Percentiles rank a stretch among this genome's conserved stretches.
phyloP scores from a whole-genome alignment of 2,888 invertebrate genomes.

The Cataglyphis rosenhaueri region DNA sequence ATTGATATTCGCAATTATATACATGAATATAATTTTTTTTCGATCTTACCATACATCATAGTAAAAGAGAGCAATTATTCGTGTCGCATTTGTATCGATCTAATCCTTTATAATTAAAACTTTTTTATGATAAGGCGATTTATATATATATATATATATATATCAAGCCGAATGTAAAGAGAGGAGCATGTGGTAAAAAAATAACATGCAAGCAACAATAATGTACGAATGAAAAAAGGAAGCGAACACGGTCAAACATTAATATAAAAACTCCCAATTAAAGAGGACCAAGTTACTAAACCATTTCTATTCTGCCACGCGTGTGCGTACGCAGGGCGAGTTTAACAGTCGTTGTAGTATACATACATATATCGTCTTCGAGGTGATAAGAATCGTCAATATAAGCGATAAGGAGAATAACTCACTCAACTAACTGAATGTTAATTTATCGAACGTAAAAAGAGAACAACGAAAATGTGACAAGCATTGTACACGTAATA shows the following conservation, averaged over 20 bases:
- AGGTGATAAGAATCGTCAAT: slow-evolving; percentile 68
- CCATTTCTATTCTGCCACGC: slow-evolving; percentile 61
- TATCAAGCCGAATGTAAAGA: background rate
- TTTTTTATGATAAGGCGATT: slow-evolving; percentile 13
- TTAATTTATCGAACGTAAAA: slow-evolving; percentile 68
- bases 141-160: background rate
- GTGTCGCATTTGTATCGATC: slow-evolving; percentile 10
- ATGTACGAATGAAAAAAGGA: background rate
- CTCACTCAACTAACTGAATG: slow-evolving; percentile 54
- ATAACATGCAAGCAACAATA: slow-evolving; percentile 35
- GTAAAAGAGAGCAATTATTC: background rate
- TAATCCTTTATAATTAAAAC: slow-evolving; percentile 12
- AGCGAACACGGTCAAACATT: slow-evolving; percentile 59
- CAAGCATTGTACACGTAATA: slow-evolving; percentile 68
- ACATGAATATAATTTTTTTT: background rate
- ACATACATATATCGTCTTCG: slow-evolving; percentile 51
- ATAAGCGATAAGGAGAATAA: slow-evolving; percentile 50
- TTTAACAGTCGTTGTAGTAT: slow-evolving; percentile 54
- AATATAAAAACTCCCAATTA: slow-evolving; percentile 71
- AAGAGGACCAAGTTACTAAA: slow-evolving; percentile 74
- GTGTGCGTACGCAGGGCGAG: slow-evolving; percentile 41
- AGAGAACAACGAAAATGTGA: slow-evolving; percentile 71
- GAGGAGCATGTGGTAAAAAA: background rate
- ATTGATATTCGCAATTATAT: background rate
- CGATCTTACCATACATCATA: background rate